Evolutionary conservation across 2,888 invertebrate species (phyloP).

Genomic region (Sympetrum striolatum): DNA sequence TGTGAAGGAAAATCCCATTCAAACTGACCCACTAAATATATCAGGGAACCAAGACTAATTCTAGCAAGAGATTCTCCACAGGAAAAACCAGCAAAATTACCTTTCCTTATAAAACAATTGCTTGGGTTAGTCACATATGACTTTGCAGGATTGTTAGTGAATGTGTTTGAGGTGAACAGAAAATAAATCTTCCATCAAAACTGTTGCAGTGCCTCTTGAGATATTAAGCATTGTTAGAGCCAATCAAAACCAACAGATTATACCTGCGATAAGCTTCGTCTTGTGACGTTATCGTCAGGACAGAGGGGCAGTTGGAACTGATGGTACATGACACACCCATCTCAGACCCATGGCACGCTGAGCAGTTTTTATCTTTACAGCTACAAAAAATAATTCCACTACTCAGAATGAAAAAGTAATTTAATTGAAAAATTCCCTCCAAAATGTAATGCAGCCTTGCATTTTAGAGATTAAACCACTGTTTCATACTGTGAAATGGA

Average conservation of each 20-base stretch:
- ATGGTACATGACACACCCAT: slow-evolving; percentile 48
- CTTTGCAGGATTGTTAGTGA: slow-evolving; percentile 1
- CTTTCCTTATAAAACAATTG: not conserved
- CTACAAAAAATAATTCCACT: slow-evolving; percentile 49
- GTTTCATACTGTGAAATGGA: too few species aligned
- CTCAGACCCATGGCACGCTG: slow-evolving; percentile 51
- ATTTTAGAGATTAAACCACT: not conserved
- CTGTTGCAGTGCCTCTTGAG: not conserved
- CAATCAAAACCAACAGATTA: slow-evolving; percentile 31
- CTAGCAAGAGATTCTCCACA: not conserved
- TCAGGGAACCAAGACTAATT: not conserved
- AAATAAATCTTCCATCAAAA: not conserved
- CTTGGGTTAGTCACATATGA: not conserved
- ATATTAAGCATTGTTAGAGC: slow-evolving; percentile 19
- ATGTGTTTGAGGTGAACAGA: not conserved
- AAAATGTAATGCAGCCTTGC: not conserved
- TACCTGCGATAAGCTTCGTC: slow-evolving; percentile 53
- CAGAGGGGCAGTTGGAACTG: slow-evolving; percentile 53
- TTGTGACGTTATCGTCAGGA: slow-evolving; percentile 53
- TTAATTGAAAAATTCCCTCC: not conserved
- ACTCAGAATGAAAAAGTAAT: slow-evolving; percentile 16
- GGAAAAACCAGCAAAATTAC: not conserved
- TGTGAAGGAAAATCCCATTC: too few species aligned
- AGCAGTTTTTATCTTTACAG: slow-evolving; percentile 55
- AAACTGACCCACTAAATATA: too few species aligned